These are phyloP conservation scores for Chirona hameri DNA, from an alignment of 2,888 invertebrate genomes.

Conservation along the genomic window DNA sequence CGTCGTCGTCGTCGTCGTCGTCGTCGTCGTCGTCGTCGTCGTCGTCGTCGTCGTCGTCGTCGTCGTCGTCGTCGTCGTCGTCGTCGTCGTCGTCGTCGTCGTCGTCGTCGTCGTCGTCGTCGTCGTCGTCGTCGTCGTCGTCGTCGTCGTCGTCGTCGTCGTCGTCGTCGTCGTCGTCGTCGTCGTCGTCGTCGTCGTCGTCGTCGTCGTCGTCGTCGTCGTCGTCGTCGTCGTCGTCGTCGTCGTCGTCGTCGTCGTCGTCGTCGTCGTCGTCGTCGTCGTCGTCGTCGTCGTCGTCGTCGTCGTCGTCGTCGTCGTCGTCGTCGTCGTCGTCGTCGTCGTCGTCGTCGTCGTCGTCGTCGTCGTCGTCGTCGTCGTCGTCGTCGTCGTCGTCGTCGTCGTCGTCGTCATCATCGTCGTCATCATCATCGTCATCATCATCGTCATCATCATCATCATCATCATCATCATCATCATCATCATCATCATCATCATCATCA, in stretches of 20 bases:
- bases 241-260: neutral
- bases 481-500: constrained; percentile 22
- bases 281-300: too few species aligned
- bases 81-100: constrained; percentile 22
- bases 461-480: constrained; percentile 22
- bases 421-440: constrained; percentile 5
- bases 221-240: constrained; percentile 9
- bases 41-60: constrained; percentile 22
- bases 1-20: constrained; percentile 22
- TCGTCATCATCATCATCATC: constrained; percentile 11
- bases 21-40: constrained; percentile 22
- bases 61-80: neutral
- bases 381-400: constrained; percentile 22
- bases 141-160: constrained; percentile 22
- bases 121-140: constrained; percentile 22
- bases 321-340: constrained; percentile 22
- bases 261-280: neutral
- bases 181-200: constrained; percentile 22
- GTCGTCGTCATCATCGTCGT: neutral
- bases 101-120: constrained; percentile 9
- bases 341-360: constrained; percentile 22
- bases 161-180: constrained; percentile 22
- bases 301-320: constrained; percentile 4
- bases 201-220: constrained; percentile 22
- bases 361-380: neutral